Percentiles rank a stretch among this genome's conserved stretches.
Conservation (phyloP, 2,113 vertebrate species). For the Centropristis striata region DNA sequence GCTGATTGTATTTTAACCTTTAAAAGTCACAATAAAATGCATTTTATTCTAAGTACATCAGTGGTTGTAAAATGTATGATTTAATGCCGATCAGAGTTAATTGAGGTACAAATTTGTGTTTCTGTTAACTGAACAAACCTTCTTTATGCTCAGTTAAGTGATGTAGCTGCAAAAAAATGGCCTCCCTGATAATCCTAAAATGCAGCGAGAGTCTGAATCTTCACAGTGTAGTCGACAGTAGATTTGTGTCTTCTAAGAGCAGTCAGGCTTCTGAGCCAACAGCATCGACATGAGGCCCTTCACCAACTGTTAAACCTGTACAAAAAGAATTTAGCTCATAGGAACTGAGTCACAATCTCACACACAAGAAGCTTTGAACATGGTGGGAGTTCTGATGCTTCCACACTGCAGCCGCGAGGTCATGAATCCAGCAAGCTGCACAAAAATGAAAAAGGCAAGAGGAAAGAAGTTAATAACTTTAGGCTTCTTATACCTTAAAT, state of each 20-base stretch:
- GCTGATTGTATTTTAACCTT: background rate
- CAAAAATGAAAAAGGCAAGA: background rate
- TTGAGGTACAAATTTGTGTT: background rate
- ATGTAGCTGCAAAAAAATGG: slow-evolving; percentile 2
- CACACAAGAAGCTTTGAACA: background rate
- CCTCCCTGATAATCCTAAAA: background rate
- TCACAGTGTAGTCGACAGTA: background rate
- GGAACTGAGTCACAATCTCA: slow-evolving; percentile 43
- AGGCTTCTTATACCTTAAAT: background rate
- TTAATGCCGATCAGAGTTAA: background rate
- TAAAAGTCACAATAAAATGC: background rate
- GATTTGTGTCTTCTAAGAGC: slow-evolving; percentile 28
- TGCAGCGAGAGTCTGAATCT: background rate
- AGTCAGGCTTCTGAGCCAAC: slow-evolving; percentile 36
- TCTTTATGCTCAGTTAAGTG: background rate
- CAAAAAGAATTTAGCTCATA: slow-evolving; percentile 21
- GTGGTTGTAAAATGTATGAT: too few species aligned
- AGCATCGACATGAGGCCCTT: slow-evolving; percentile 23
- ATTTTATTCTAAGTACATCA: too few species aligned
- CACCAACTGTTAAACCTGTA: slow-evolving; percentile 29
- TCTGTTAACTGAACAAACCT: background rate
- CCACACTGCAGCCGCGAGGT: slow-evolving; percentile 6
- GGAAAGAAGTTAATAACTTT: background rate
- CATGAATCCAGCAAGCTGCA: background rate
- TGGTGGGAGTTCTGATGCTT: background rate